A percentile compares a stretch with the other conserved stretches of the same genome.
phyloP scores from a whole-genome alignment of 1,140 invertebrate genomes.

The Cardiocondyla obscurior region DNA sequence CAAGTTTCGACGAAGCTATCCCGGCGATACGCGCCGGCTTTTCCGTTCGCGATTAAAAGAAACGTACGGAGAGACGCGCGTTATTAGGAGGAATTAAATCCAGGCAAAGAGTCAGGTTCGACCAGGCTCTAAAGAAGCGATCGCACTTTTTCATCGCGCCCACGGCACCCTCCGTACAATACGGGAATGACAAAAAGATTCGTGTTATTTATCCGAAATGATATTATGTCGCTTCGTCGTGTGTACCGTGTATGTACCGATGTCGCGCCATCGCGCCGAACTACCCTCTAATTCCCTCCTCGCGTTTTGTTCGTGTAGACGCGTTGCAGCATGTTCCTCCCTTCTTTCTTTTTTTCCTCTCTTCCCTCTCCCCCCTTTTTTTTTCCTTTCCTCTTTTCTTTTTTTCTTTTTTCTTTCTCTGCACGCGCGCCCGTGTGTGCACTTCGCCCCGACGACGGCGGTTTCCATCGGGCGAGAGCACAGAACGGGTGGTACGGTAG shows the following conservation, averaged over 20 bases:
- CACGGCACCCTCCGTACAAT: neutral
- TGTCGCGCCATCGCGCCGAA: neutral
- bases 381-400: neutral
- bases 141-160: neutral
- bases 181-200: neutral
- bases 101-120: neutral
- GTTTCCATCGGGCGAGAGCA: slow-evolving; percentile 55
- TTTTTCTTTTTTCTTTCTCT: neutral
- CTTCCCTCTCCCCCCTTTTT: neutral
- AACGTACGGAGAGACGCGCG: neutral
- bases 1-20: neutral
- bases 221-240: neutral
- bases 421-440: neutral
- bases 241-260: neutral
- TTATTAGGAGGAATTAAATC: neutral
- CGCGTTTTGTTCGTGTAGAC: slow-evolving; percentile 18
- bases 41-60: neutral
- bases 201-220: neutral
- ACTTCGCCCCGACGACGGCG: slow-evolving; percentile 48
- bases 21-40: neutral
- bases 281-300: slow-evolving; percentile 33
- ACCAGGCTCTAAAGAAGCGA: neutral
- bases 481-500: slow-evolving; percentile 37
- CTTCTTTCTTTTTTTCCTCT: neutral
- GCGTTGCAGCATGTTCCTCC: slow-evolving; percentile 1